phyloP scores from a whole-genome alignment of 2,888 invertebrate species.

The Pharmacophagus antenor region DNA sequence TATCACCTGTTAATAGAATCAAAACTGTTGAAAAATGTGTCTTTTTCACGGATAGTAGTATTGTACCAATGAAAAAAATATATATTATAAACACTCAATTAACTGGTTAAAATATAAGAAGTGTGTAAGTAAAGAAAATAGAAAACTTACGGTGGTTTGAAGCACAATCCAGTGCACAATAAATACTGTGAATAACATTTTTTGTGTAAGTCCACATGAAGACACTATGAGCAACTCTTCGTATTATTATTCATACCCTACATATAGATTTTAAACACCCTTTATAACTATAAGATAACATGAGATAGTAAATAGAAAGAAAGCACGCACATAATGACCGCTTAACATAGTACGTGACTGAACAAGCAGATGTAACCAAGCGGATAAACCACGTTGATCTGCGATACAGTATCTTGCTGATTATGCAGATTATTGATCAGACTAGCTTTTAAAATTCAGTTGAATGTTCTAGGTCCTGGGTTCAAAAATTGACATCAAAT shows the following conservation, averaged over 20 bases:
- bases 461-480: background rate
- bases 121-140: background rate
- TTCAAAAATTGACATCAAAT: background rate
- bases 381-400: conserved; percentile 29
- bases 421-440: background rate
- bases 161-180: conserved; percentile 38
- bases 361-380: conserved; percentile 18
- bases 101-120: background rate
- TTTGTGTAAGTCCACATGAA: conserved; percentile 28
- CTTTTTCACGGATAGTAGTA: too few species aligned
- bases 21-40: too few species aligned
- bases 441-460: background rate
- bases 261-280: conserved; percentile 17
- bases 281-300: conserved; percentile 28
- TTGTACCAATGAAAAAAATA: background rate
- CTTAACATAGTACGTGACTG: conserved; percentile 34
- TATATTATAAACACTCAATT: too few species aligned
- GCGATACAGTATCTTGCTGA: conserved; percentile 17
- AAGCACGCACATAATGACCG: conserved; percentile 32
- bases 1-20: too few species aligned
- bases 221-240: conserved; percentile 6
- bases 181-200: conserved; percentile 40
- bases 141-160: conserved; percentile 43
- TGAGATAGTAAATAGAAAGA: conserved; percentile 22
- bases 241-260: conserved; percentile 8